Base-by-base conservation (phyloP, 2,113 vertebrate species). In the Lophochroa leadbeateri region DNA sequence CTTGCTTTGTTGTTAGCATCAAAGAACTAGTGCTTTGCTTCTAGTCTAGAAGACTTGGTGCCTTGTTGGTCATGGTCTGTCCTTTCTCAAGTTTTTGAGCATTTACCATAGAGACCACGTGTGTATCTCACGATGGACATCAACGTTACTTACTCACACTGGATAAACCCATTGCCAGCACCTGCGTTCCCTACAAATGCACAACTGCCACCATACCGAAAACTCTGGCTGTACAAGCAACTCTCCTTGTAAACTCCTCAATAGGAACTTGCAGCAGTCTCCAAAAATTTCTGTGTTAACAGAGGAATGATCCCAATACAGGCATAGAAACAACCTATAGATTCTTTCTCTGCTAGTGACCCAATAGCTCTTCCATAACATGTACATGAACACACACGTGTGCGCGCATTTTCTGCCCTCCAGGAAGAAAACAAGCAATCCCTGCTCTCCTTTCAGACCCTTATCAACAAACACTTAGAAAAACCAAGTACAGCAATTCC, bases 151-250 rank as follows among this genome's bases (percentile, higher is more conserved):
- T 50, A 9, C 16, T 67, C 50, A 28, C 28, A 16, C 7, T 20
- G 44, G 17, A 35, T 37, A 90, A 90, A 75, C 33, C 25, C 0
- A 0, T 4, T 52, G 60, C 29, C 58, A 69, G 41, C 0, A 0
- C 19, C 43, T 47, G 31, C 5, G 17, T 17, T 72, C 47, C 82
- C 39, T 81, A 57, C 53, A n/a, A 68, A 57, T 1, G 7, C 39
- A 52, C 9, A 85, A 69, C 33, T 75, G 41, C 21, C 50, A 57
- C 7, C 23, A 52, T 16, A 10, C 20, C 16, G 5, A 29, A 71
- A 39, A 14, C 25, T 7, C 37, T 2, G 19, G 5, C 37, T 75
- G 55, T 28, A 57, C 25, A 49, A 46, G 55, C 31, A 81, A 28
- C 17, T 39, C 7, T 55, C 29, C 16, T 16, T 55, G 31, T 6